phyloP scores from a whole-genome alignment of 2,888 invertebrate genomes.

The Arge pagana region DNA sequence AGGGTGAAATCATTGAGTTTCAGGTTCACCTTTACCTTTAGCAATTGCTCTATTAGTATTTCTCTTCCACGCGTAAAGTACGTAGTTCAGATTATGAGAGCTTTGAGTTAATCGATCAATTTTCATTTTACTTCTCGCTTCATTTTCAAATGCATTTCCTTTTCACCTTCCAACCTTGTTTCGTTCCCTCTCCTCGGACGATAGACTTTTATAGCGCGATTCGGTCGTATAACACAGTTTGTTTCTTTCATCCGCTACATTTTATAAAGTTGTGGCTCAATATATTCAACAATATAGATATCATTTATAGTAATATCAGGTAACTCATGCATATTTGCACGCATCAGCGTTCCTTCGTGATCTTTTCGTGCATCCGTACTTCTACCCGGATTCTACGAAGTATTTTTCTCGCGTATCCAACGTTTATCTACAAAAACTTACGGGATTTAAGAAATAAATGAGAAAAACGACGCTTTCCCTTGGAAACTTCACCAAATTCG shows the following conservation, averaged over 20 bases:
- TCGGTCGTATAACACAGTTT: slow-evolving; percentile 11
- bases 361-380: background rate
- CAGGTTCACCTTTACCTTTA: too few relatives aligned
- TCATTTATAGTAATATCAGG: slow-evolving; percentile 25
- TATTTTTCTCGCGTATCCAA: background rate
- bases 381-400: background rate
- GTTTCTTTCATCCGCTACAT: slow-evolving; percentile 11
- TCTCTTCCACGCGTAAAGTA: too few relatives aligned
- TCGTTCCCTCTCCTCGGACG: background rate
- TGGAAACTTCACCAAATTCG: too few relatives aligned
- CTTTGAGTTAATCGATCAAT: slow-evolving; percentile 15
- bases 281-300: slow-evolving; percentile 25
- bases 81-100: too few relatives aligned
- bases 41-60: too few relatives aligned
- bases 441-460: too few relatives aligned
- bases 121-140: slow-evolving; percentile 22
- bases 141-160: too few relatives aligned
- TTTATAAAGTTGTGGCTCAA: slow-evolving; percentile 26
- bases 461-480: too few relatives aligned
- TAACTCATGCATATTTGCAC: slow-evolving; percentile 14
- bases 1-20: too few relatives aligned
- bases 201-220: background rate
- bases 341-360: background rate
- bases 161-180: slow-evolving; percentile 23
- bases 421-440: background rate